Evolutionary conservation across 2,113 vertebrate species (phyloP).

Genomic region (Salvator merianae): DNA sequence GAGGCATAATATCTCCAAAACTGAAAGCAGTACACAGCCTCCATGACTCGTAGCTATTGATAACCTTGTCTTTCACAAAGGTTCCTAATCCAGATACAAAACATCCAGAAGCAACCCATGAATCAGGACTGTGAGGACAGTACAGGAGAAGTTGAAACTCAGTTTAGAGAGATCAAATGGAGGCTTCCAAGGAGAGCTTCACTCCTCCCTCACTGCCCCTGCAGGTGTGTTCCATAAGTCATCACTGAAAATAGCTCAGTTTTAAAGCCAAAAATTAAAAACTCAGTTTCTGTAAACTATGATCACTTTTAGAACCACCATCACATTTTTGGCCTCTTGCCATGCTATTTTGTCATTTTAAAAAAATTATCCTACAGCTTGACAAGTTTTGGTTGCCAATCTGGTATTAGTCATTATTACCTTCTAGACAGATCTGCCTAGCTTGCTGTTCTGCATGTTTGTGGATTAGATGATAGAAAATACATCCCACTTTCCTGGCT

Average conservation of each 20-base stretch:
- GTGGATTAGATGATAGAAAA: neutral
- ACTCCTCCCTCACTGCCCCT: no score
- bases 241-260: neutral
- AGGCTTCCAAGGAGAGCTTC: no score
- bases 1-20: no score
- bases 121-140: no score
- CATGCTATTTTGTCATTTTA: neutral
- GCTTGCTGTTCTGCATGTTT: neutral
- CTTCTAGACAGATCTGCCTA: neutral
- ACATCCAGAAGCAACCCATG: no score
- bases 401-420: constrained; percentile 6
- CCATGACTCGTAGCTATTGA: no score
- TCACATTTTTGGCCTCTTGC: neutral
- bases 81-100: no score
- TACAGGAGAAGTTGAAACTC: no score
- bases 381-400: neutral
- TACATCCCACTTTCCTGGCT: neutral
- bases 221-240: no score
- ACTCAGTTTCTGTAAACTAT: neutral
- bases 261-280: neutral
- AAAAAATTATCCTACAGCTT: neutral
- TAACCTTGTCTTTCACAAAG: no score
- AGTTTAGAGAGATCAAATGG: no score
- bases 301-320: neutral
- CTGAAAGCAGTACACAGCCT: no score